A percentile compares a stretch with the other conserved stretches of the same genome.
These are phyloP conservation scores for Rhopalosiphum maidis DNA, from an alignment of 1,140 invertebrate genomes.

Conservation along the genomic window DNA sequence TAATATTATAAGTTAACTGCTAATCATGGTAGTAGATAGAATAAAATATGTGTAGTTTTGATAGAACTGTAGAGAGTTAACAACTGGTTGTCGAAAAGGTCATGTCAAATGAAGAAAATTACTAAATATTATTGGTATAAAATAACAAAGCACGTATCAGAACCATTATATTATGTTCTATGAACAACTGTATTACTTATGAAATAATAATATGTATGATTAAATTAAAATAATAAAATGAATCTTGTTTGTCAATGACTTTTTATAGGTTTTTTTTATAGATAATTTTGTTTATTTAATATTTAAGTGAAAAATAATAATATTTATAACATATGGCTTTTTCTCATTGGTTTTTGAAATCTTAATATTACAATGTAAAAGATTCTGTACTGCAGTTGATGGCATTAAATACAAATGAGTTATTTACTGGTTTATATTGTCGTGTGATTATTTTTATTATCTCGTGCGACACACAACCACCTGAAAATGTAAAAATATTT, in stretches of 20 bases:
- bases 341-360: constrained; percentile 63
- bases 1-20: no score
- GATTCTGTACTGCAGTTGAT: constrained; percentile 86
- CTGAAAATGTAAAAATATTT: constrained; percentile 63
- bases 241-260: not conserved
- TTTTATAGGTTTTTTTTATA: not conserved
- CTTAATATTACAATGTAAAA: constrained; percentile 71
- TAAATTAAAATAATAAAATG: not conserved
- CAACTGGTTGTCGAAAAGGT: no score
- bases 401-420: constrained; percentile 95
- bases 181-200: not conserved
- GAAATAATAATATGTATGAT: not conserved
- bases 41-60: no score
- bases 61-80: no score
- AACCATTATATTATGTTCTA: no score
- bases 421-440: constrained; percentile 96
- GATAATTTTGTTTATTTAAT: not conserved
- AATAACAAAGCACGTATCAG: no score
- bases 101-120: no score
- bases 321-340: not conserved
- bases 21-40: no score
- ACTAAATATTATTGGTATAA: no score
- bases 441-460: constrained; percentile 96
- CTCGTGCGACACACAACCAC: constrained; percentile 94
- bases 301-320: not conserved